phyloP scores from a whole-genome alignment of 2,797 vertebrate genomes.

The Gallinago solitaria region DNA sequence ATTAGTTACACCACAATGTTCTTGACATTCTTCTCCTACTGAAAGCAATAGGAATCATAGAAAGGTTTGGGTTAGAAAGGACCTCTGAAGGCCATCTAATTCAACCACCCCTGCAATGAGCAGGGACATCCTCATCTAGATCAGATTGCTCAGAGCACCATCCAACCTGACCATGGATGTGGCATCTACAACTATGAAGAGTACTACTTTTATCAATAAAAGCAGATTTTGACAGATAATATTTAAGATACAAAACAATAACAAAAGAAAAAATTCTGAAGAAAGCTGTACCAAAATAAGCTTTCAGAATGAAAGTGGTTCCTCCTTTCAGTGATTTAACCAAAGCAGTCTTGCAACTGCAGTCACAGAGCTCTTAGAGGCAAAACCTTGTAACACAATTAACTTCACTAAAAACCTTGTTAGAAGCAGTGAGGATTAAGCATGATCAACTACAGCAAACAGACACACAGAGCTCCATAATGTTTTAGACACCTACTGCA shows the following conservation, averaged over 20 bases:
- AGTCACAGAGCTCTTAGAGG: background rate
- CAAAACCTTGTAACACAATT: slow-evolving; percentile 33
- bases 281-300: background rate
- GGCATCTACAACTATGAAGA: background rate
- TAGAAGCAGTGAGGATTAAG: slow-evolving; percentile 20
- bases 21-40: background rate
- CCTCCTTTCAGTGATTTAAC: background rate
- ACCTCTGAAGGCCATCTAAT: background rate
- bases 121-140: background rate
- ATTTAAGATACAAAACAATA: background rate
- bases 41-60: background rate
- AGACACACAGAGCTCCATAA: background rate
- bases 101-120: background rate
- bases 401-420: background rate
- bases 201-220: background rate
- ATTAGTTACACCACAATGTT: background rate
- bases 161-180: background rate
- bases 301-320: background rate
- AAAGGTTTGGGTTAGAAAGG: background rate
- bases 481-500: slow-evolving; percentile 37
- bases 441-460: slow-evolving; percentile 26
- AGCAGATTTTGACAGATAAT: background rate
- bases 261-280: background rate
- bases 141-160: accelerated
- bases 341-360: background rate